Evolutionary conservation across 2,888 invertebrate species (phyloP).

Genomic region (Branchellion lobata): DNA sequence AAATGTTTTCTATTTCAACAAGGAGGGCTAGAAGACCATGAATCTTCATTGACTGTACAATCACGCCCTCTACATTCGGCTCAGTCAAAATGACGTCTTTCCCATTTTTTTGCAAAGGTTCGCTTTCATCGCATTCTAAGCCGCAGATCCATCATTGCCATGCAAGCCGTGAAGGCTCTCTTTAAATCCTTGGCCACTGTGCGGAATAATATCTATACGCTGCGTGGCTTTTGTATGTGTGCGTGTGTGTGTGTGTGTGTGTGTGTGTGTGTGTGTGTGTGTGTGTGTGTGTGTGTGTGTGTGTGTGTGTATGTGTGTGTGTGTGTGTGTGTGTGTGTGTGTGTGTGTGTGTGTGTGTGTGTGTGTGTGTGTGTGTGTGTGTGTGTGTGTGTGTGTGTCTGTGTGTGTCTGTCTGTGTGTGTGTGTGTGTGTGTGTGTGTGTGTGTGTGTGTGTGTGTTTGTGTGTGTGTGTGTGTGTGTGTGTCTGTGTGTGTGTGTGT

Average conservation of each 20-base stretch:
- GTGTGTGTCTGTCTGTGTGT: slow-evolving; percentile 15
- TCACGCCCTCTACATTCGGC: too few species aligned
- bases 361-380: slow-evolving; percentile 16
- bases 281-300: slow-evolving; percentile 28
- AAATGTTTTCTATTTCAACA: too few species aligned
- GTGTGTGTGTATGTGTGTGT: slow-evolving; percentile 29
- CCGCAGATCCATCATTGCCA: background rate
- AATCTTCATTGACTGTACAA: too few species aligned
- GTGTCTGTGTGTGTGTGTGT: slow-evolving; percentile 19
- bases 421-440: slow-evolving; percentile 23
- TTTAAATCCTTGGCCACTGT: background rate
- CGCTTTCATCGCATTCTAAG: background rate
- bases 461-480: slow-evolving; percentile 22
- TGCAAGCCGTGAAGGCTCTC: background rate
- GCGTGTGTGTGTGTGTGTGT: slow-evolving; percentile 30
- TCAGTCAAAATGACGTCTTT: background rate
- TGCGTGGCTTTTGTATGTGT: slow-evolving; percentile 14
- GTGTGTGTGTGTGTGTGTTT: slow-evolving; percentile 18
- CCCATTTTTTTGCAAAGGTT: background rate
- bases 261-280: slow-evolving; percentile 36
- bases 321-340: slow-evolving; percentile 23
- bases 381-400: slow-evolving; percentile 19
- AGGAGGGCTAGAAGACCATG: too few species aligned
- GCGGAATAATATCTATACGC: background rate
- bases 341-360: slow-evolving; percentile 23